Conservation (phyloP, 2,888 invertebrate genomes). For the Archips crataeganus region DNA sequence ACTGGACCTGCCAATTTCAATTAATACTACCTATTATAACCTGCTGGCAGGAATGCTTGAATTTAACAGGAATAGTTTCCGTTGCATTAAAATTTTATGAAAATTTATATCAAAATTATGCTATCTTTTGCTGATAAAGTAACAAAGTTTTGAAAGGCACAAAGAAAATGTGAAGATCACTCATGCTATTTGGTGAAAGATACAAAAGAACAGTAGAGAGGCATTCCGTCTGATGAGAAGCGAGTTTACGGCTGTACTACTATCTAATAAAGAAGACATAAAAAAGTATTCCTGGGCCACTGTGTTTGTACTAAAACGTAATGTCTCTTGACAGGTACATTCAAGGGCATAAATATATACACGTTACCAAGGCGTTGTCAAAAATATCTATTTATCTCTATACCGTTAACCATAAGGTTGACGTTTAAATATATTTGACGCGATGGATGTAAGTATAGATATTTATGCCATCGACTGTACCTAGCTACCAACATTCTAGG, state of each 20-base stretch:
- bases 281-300: conserved; percentile 61
- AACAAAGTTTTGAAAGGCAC: too few species aligned
- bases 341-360: not conserved
- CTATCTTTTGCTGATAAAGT: too few species aligned
- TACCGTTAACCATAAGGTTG: too few species aligned
- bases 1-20: conserved; percentile 41
- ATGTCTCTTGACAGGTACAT: conserved; percentile 29
- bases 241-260: conserved; percentile 66
- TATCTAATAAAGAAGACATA: conserved; percentile 72
- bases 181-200: conserved; percentile 13
- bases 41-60: not conserved
- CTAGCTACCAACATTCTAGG: not conserved
- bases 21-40: conserved; percentile 24
- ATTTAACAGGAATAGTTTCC: not conserved
- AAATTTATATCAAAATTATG: not conserved
- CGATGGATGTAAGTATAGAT: too few species aligned
- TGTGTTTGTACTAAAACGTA: conserved; percentile 44
- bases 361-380: too few species aligned
- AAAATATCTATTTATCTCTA: too few species aligned
- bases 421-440: too few species aligned
- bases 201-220: conserved; percentile 51
- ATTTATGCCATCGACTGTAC: too few species aligned
- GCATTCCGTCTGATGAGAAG: conserved; percentile 64
- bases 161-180: conserved; percentile 2
- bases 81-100: not conserved